A percentile compares a stretch with the other conserved stretches of the same genome.
phyloP scores from a whole-genome alignment of 2,113 vertebrate species.

The Gracilinanus agilis region DNA sequence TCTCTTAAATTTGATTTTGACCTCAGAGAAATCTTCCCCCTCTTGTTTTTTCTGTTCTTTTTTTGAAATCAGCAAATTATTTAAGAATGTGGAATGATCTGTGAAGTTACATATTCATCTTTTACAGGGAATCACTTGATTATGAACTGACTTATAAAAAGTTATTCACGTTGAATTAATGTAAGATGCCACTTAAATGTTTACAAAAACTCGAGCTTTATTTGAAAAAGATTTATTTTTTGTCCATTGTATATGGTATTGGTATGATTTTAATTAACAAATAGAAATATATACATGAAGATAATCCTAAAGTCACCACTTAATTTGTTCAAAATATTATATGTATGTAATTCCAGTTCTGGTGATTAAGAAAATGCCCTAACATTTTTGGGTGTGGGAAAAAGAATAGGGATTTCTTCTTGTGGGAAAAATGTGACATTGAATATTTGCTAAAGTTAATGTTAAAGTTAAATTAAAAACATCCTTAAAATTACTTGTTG shows the following conservation, averaged over 20 bases:
- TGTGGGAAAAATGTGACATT: conserved; percentile 8
- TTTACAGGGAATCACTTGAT: conserved; percentile 12
- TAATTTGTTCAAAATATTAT: conserved; percentile 24
- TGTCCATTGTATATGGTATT: conserved; percentile 17
- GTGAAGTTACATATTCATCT: neutral
- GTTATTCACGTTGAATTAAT: conserved; percentile 42
- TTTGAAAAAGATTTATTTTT: conserved; percentile 21
- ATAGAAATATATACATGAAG: conserved; percentile 25
- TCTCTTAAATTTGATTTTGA: conserved; percentile 40
- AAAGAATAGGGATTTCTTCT: conserved; percentile 2
- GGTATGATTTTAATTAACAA: conserved; percentile 27
- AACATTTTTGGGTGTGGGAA: neutral
- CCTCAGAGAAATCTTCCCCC: neutral
- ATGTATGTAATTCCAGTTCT: conserved; percentile 25
- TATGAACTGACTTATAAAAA: conserved; percentile 36
- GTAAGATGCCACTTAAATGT: neutral
- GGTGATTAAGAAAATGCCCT: conserved; percentile 16
- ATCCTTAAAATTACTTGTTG: conserved; percentile 31
- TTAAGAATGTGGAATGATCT: conserved; percentile 27
- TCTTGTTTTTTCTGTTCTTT: conserved; percentile 43
- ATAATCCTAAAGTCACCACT: neutral
- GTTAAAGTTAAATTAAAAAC: conserved; percentile 45
- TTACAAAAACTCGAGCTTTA: neutral
- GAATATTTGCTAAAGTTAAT: conserved; percentile 28
- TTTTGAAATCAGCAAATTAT: conserved; percentile 47